These are phyloP conservation scores for Tragulus kanchil DNA, from an alignment of 2,113 vertebrate species.

Conservation along the genomic window DNA sequence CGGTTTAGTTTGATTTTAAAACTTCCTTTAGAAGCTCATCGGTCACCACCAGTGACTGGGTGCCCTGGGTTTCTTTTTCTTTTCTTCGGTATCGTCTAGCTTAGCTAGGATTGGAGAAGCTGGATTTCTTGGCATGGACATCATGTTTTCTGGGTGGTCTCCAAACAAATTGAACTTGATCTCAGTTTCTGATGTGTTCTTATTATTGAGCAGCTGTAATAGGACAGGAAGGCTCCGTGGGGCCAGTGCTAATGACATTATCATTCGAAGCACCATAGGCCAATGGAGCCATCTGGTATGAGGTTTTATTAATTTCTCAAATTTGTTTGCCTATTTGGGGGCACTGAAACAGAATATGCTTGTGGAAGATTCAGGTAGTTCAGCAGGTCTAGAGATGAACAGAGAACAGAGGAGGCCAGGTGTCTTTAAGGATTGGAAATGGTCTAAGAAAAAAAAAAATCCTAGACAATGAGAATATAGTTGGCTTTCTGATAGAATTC, in stretches of 20 bases:
- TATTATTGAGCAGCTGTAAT: background rate
- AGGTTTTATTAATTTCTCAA: background rate
- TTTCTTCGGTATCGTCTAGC: background rate
- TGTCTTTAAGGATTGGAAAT: background rate
- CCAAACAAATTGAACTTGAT: background rate
- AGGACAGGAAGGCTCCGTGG: background rate
- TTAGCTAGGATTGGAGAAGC: background rate
- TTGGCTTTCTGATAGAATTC: background rate
- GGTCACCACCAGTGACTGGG: background rate
- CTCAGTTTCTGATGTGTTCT: background rate
- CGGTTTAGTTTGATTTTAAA: background rate
- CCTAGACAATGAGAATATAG: background rate
- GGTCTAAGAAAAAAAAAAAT: background rate
- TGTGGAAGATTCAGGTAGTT: background rate
- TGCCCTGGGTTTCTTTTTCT: background rate
- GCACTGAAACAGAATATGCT: background rate
- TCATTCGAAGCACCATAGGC: background rate
- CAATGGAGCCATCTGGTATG: too few relatives aligned
- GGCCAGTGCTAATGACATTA: background rate
- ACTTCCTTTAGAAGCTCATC: background rate
- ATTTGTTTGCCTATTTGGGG: background rate
- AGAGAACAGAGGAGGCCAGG: background rate
- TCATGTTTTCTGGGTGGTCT: constrained; percentile 31
- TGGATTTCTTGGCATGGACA: constrained; percentile 16
- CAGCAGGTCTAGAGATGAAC: background rate